These are phyloP conservation scores for Microcebus murinus DNA, from an alignment of 2,113 vertebrate genomes.

Conservation along the genomic window DNA sequence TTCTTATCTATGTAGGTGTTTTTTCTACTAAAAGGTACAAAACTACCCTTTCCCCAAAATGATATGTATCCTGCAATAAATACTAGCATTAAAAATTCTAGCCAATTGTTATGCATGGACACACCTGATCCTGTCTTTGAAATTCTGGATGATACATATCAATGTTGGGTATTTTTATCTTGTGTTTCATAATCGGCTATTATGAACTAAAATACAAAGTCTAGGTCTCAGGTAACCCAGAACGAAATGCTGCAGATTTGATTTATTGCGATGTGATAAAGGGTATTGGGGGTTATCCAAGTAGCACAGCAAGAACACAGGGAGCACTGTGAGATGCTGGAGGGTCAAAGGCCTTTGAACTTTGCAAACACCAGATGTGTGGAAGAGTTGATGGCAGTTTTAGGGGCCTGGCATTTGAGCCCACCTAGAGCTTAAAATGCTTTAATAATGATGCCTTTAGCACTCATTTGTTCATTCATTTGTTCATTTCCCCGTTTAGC, in stretches of 20 bases:
- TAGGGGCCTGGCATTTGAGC: neutral
- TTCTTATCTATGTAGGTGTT: constrained; percentile 23
- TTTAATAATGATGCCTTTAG: neutral
- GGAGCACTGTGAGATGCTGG: neutral
- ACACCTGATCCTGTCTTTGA: neutral
- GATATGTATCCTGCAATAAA: constrained; percentile 13
- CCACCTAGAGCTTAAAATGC: neutral
- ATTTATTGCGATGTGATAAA: neutral
- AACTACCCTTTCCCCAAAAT: constrained; percentile 42
- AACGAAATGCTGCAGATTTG: neutral
- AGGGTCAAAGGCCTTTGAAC: neutral
- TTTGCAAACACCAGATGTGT: fast-evolving
- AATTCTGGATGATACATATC: neutral
- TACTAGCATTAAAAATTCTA: neutral
- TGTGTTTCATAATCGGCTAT: constrained; percentile 33
- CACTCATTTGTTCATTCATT: neutral
- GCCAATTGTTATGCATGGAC: neutral
- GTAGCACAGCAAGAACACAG: neutral
- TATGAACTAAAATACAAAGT: constrained; percentile 37
- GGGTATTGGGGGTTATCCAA: neutral
- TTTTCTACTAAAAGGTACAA: constrained; percentile 43
- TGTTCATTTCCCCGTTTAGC: neutral
- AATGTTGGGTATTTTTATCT: neutral
- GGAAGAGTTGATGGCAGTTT: neutral
- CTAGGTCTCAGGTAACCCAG: neutral